Base-by-base conservation (phyloP, 2,888 invertebrate species). In the Mimachlamys varia region DNA sequence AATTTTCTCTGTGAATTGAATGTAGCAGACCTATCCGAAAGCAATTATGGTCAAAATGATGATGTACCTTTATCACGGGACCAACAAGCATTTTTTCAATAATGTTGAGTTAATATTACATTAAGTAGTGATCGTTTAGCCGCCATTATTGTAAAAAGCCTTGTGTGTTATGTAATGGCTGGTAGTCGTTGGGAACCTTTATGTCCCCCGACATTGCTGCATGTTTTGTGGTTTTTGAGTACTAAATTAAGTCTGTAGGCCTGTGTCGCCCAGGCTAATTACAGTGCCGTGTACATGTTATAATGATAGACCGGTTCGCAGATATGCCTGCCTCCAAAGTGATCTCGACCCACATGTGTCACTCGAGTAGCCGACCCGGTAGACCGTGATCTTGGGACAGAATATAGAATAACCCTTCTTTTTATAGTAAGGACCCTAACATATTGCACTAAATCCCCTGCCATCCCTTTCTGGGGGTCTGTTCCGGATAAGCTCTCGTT, bases 371-470 rank as follows among this genome's bases (percentile, higher is more conserved):
- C 76, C 76, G 33, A 33, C 33, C 27, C 76, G 22, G 12, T 33
- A 76, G 76, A 76, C 76, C 76, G 22, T 76, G 33, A 1, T 33
- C 27, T 12, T 33, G 33, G 33, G 76, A 76, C 15, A 33, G 76
- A 76, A 76, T 62, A 62, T 76, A 76, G 33, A 27, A 76, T 33
- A 76, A 33, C 76, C 76, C 76, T 27, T 62, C 53, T 19, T 58
- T 53, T 33, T 76, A 76, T 33, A 76, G 76, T 17, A 7, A 76
- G 76, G 76, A 15, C 76, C 76, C 33, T 33, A 0, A 33, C 2
- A 33, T 76, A 76, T 76, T 76, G 76, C 76, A 76, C 76, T 76
- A 76, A 76, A 76, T 76, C 76, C 76, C 76, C 76, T 76, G 33
- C 33, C 76, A 76, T 76, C 76, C 76, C 33, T 13, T 76, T 76